Evolutionary conservation across 2,797 vertebrate genomes (phyloP).

Genomic region (Gallinago nigripennis): DNA sequence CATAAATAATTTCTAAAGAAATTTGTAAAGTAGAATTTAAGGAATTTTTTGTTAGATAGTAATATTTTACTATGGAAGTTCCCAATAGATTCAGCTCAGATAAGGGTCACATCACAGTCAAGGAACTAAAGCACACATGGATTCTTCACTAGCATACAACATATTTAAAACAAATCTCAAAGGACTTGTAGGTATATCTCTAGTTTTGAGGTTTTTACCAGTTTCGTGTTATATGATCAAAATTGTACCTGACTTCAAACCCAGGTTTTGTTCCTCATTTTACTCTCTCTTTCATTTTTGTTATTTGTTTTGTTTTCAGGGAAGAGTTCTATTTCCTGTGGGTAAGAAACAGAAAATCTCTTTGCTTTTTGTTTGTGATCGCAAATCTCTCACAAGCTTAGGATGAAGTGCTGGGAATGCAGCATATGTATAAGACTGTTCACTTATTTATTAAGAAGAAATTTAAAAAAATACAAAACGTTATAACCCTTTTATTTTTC

Average conservation of each 20-base stretch:
- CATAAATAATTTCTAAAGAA: not conserved
- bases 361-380: not conserved
- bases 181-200: not conserved
- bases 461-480: not conserved
- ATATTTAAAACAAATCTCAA: not conserved
- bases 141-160: not conserved
- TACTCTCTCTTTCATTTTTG: not conserved
- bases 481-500: not conserved
- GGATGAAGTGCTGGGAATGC: not conserved
- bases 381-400: not conserved
- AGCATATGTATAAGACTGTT: not conserved
- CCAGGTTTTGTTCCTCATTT: not conserved
- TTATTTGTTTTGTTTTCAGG: not conserved
- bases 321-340: not conserved
- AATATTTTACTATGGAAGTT: not conserved
- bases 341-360: not conserved
- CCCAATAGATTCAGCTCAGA: not conserved
- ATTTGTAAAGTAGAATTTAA: not conserved
- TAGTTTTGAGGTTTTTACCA: not conserved
- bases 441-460: not conserved
- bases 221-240: not conserved
- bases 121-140: not conserved
- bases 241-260: not conserved
- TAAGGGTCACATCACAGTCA: not conserved
- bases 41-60: not conserved